Conservation (phyloP, 1,140 invertebrate genomes). For the Leptopilina boulardi region DNA sequence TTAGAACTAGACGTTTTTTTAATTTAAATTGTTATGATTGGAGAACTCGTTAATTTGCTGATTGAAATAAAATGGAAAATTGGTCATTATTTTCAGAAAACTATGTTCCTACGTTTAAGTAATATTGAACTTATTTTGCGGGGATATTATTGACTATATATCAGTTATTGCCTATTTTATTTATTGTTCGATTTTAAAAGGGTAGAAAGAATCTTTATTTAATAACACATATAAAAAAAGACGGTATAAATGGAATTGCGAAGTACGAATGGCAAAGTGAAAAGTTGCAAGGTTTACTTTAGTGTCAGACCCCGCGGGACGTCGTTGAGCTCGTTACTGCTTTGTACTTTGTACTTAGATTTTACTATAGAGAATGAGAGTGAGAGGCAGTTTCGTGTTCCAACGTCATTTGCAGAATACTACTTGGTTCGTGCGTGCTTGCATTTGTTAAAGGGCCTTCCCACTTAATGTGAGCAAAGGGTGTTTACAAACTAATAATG, state of each 20-base stretch:
- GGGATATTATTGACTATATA: no score
- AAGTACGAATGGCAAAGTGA: conserved; percentile 53
- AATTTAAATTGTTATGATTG: background rate
- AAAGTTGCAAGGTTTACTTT: conserved; percentile 50
- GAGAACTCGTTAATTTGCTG: no score
- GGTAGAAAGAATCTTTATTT: conserved; percentile 34
- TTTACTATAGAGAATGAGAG: conserved; percentile 44
- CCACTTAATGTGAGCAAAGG: conserved; percentile 29
- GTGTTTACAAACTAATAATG: conserved; percentile 40
- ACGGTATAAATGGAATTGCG: conserved; percentile 36
- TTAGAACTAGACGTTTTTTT: background rate
- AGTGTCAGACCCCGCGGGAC: conserved; percentile 33
- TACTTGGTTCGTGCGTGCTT: background rate
- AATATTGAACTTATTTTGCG: no score
- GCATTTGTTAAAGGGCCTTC: conserved; percentile 11
- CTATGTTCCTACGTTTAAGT: no score
- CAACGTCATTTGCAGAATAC: conserved; percentile 34
- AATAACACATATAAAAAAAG: conserved; percentile 28
- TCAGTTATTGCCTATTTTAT: no score
- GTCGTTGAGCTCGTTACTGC: conserved; percentile 44
- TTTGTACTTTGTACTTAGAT: conserved; percentile 42
- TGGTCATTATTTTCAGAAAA: no score
- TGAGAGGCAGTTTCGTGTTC: conserved; percentile 34
- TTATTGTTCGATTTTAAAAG: background rate
- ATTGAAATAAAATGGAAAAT: no score